Evolutionary conservation across 2,113 vertebrate genomes (phyloP).

Genomic region (Perca schrenkii): DNA sequence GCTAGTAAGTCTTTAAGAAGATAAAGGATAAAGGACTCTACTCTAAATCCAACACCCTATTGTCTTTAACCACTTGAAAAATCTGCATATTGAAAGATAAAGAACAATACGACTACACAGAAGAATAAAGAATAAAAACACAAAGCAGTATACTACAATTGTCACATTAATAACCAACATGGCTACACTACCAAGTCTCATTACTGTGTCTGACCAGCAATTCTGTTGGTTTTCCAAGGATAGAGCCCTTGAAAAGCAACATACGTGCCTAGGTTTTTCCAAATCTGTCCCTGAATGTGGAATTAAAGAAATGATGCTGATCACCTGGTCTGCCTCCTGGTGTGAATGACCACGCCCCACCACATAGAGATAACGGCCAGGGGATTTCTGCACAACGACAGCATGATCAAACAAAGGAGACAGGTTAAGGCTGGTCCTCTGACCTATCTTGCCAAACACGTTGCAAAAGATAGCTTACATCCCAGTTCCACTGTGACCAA

Average conservation of each 20-base stretch:
- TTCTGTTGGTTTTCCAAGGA: conserved; percentile 7
- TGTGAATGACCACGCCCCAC: conserved; percentile 73
- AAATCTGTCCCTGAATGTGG: conserved; percentile 55
- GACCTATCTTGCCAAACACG: conserved; percentile 26
- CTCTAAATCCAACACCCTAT: conserved; percentile 3
- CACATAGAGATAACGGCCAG: conserved; percentile 76
- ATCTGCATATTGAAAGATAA: conserved; percentile 37
- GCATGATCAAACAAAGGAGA: conserved; percentile 78
- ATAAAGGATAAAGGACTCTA: conserved; percentile 37
- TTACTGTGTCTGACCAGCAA: conserved; percentile 28
- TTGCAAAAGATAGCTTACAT: conserved; percentile 41
- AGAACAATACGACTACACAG: conserved; percentile 11
- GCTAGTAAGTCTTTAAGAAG: conserved; percentile 9
- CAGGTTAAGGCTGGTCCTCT: conserved; percentile 68
- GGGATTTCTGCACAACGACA: conserved; percentile 77
- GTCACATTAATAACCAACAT: conserved; percentile 28
- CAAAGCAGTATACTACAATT: conserved; percentile 14
- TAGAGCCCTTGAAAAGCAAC: conserved; percentile 20
- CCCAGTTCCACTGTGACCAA: conserved; percentile 48
- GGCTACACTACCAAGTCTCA: conserved; percentile 26
- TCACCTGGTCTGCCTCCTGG: conserved; percentile 80
- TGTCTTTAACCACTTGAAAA: conserved; percentile 25
- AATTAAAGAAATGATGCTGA: conserved; percentile 68
- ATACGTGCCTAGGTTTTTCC: conserved; percentile 8
- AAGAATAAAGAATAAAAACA: conserved; percentile 41